phyloP scores from a whole-genome alignment of 2,113 vertebrate species.

The Lathamus discolor region DNA sequence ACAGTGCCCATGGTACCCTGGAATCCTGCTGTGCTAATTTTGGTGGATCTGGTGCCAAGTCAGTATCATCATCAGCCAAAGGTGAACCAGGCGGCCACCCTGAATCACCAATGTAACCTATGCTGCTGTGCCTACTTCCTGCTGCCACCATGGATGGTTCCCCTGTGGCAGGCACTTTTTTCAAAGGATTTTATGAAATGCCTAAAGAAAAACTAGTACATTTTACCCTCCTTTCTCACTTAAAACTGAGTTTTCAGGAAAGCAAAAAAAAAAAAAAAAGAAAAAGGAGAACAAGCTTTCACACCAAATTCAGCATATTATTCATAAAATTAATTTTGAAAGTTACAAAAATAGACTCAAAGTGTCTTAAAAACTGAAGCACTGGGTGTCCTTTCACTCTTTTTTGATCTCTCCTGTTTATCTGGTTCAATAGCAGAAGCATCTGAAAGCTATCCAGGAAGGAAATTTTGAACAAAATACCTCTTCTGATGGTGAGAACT shows the following conservation, averaged over 20 bases:
- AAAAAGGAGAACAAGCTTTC: neutral
- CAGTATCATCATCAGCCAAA: neutral
- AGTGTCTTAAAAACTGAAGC: neutral
- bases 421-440: neutral
- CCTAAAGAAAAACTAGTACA: neutral
- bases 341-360: neutral
- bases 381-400: neutral
- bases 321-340: slow-evolving; percentile 15
- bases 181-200: neutral
- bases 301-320: neutral
- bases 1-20: accelerated
- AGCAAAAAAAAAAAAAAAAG: neutral
- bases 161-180: neutral
- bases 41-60: no score
- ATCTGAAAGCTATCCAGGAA: neutral
- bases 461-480: neutral
- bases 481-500: neutral
- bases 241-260: neutral
- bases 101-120: neutral
- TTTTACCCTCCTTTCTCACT: neutral
- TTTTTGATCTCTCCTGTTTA: neutral
- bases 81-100: accelerated
- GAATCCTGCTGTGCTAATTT: neutral
- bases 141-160: accelerated
- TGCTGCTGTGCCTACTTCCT: neutral